A percentile compares a stretch with the other conserved stretches of the same genome.
Conservation (phyloP, 2,113 vertebrate species). For the Benitochromis conjunctus region DNA sequence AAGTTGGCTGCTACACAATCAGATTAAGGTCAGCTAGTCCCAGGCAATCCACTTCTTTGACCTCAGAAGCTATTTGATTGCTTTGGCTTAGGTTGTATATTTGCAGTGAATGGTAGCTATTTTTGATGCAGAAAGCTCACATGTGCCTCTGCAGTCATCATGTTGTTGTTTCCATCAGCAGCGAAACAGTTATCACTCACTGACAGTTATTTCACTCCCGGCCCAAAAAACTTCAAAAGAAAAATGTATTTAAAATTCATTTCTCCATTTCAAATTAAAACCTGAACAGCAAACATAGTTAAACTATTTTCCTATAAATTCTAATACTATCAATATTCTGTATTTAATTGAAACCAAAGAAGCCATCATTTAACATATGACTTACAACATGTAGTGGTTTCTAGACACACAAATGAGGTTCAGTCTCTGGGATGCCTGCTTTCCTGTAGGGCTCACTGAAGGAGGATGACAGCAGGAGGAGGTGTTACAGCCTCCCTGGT, state of each 20-base stretch:
- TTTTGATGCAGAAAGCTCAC: neutral
- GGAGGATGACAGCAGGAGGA: neutral
- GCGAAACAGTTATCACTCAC: neutral
- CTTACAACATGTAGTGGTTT: neutral
- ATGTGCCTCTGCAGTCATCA: neutral
- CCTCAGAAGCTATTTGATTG: neutral
- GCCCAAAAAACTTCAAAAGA: neutral
- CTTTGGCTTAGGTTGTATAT: neutral
- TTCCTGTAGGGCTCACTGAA: neutral
- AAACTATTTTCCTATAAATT: neutral
- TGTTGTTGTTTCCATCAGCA: neutral
- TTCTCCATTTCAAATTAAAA: neutral
- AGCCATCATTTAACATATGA: neutral
- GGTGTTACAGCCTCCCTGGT: conserved; percentile 16
- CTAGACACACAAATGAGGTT: neutral
- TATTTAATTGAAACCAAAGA: neutral
- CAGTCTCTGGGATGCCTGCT: neutral
- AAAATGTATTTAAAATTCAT: neutral
- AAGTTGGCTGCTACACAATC: neutral
- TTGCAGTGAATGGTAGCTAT: neutral
- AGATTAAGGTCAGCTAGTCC: neutral
- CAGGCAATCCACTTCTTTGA: neutral
- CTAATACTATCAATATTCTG: neutral
- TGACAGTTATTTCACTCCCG: neutral
- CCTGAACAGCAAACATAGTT: neutral